These are phyloP conservation scores for Pocillopora meandrina DNA, from an alignment of 92 coral and sea anemone species.

Conservation along the genomic window DNA sequence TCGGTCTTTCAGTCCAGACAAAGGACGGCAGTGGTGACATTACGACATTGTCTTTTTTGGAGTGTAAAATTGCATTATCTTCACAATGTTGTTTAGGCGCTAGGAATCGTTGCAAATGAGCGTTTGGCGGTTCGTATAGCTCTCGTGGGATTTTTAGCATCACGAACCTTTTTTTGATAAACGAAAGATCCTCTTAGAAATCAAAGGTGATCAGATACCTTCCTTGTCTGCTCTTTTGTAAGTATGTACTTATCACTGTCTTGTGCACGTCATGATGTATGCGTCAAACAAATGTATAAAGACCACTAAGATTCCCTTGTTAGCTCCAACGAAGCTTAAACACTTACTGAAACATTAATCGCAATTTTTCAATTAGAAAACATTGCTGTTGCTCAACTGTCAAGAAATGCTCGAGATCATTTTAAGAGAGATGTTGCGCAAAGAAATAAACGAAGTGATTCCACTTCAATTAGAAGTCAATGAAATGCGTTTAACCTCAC, in stretches of 20 bases:
- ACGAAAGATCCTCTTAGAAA: not conserved
- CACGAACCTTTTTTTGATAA: not conserved
- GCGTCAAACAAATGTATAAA: not conserved
- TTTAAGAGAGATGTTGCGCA: not conserved
- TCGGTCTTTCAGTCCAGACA: constrained; percentile 1
- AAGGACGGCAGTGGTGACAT: not conserved
- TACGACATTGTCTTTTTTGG: not conserved
- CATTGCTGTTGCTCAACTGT: not conserved
- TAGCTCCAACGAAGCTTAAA: not conserved
- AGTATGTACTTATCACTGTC: not conserved
- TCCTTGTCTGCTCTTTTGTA: constrained; percentile 12
- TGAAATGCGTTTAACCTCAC: constrained; percentile 1
- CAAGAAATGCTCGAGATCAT: not conserved
- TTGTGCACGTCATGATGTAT: constrained; percentile 1
- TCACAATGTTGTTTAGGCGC: not conserved
- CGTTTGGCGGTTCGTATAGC: not conserved
- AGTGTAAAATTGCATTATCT: not conserved
- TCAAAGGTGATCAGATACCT: not conserved
- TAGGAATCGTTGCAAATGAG: not conserved
- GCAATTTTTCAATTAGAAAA: not conserved
- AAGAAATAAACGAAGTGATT: not conserved
- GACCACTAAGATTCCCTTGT: not conserved
- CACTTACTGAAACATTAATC: no score
- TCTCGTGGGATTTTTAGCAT: not conserved
- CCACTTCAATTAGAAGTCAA: not conserved